Evolutionary conservation across 2,797 vertebrate species (phyloP).

Genomic region (Pampus argenteus): DNA sequence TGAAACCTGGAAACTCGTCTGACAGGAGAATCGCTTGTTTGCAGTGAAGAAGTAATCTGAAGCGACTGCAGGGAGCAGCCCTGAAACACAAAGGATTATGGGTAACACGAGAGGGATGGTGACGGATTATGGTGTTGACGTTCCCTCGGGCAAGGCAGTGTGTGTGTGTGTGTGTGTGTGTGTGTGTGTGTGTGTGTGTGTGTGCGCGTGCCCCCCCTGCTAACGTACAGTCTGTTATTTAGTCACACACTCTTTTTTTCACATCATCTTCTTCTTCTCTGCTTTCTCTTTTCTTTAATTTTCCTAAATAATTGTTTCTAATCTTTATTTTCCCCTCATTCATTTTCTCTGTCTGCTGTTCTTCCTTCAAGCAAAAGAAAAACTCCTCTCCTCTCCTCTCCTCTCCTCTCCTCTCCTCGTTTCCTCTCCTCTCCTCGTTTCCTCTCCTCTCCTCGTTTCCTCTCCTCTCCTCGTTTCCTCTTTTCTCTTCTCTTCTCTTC

Average conservation of each 20-base stretch:
- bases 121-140: background rate
- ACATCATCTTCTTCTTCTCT: background rate
- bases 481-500: no score
- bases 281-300: background rate
- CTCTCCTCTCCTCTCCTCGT: background rate
- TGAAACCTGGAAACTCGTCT: background rate
- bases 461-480: constrained; percentile 23
- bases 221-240: constrained; percentile 46
- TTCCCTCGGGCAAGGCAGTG: constrained; percentile 23
- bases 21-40: background rate
- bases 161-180: constrained; percentile 21
- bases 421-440: background rate
- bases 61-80: no score
- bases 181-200: constrained; percentile 18
- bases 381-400: constrained; percentile 14
- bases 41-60: background rate
- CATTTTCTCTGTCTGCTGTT: background rate
- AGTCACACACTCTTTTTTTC: constrained; percentile 2
- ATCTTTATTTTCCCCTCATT: background rate
- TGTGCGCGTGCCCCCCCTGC: constrained; percentile 17
- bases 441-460: constrained; percentile 5
- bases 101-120: constrained; percentile 34
- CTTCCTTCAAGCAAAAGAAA: constrained; percentile 38
- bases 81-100: constrained; percentile 29
- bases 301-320: background rate